phyloP scores from a whole-genome alignment of 1,140 invertebrate species.

The Antheraea pernyi region DNA sequence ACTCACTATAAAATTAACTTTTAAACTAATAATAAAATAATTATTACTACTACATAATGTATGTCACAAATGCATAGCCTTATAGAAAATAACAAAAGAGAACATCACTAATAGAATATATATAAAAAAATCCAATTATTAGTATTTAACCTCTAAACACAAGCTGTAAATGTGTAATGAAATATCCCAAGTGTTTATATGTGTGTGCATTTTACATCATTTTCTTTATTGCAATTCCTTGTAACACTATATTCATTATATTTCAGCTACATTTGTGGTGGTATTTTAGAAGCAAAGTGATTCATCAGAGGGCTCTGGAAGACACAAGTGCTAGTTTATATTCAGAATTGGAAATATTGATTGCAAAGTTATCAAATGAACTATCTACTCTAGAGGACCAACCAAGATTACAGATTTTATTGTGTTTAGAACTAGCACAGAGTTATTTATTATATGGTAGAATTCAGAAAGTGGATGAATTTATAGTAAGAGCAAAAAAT shows the following conservation, averaged over 20 bases:
- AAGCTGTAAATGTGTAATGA: too few relatives aligned
- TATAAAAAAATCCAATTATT: too few relatives aligned
- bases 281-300: slow-evolving; percentile 84
- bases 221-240: not conserved
- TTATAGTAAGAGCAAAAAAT: slow-evolving; percentile 82
- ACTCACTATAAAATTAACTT: too few relatives aligned
- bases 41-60: too few relatives aligned
- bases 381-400: slow-evolving; percentile 60
- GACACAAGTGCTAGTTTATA: slow-evolving; percentile 85
- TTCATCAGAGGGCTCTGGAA: slow-evolving; percentile 88
- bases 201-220: not conserved
- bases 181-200: too few relatives aligned
- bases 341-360: slow-evolving; percentile 80
- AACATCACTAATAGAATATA: too few relatives aligned
- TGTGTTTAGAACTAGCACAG: slow-evolving; percentile 87
- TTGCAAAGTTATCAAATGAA: slow-evolving; percentile 77
- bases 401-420: slow-evolving; percentile 80
- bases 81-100: too few relatives aligned
- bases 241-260: not conserved
- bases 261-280: slow-evolving; percentile 83
- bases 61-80: too few relatives aligned
- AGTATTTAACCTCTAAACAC: too few relatives aligned
- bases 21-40: too few relatives aligned
- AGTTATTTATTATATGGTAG: slow-evolving; percentile 88
- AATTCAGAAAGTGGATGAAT: slow-evolving; percentile 83